phyloP scores from a whole-genome alignment of 2,797 vertebrate species.

The Onychomys leucogaster region DNA sequence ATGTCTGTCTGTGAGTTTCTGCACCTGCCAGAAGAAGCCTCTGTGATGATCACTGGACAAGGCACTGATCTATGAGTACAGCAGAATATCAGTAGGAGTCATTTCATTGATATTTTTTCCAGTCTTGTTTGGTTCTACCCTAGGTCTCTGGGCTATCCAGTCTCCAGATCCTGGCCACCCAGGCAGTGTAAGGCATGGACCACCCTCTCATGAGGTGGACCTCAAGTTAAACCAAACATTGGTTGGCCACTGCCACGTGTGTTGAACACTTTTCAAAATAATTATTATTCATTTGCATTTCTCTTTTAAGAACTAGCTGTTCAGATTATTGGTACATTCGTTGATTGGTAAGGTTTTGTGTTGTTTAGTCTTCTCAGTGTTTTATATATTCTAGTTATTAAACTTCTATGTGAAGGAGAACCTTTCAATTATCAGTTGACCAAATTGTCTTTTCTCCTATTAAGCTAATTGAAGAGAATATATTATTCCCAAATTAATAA shows the following conservation, averaged over 20 bases:
- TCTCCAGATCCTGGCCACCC: neutral
- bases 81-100: neutral
- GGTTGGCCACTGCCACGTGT: neutral
- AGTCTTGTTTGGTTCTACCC: neutral
- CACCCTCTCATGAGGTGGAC: too few species aligned
- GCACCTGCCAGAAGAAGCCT: neutral
- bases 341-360: neutral
- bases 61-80: neutral
- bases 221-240: neutral
- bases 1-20: neutral
- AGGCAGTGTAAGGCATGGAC: too few species aligned
- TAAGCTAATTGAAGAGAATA: neutral
- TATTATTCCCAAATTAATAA: neutral
- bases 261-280: neutral
- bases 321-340: neutral
- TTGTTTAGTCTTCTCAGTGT: neutral
- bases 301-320: neutral
- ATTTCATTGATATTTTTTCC: neutral
- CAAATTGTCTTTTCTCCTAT: slow-evolving; percentile 12
- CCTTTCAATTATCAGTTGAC: neutral
- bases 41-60: neutral
- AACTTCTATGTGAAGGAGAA: neutral
- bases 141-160: neutral
- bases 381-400: neutral
- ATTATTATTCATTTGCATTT: neutral